Conservation (phyloP, 2,888 invertebrate species). For the Petrolisthes cinctipes region DNA sequence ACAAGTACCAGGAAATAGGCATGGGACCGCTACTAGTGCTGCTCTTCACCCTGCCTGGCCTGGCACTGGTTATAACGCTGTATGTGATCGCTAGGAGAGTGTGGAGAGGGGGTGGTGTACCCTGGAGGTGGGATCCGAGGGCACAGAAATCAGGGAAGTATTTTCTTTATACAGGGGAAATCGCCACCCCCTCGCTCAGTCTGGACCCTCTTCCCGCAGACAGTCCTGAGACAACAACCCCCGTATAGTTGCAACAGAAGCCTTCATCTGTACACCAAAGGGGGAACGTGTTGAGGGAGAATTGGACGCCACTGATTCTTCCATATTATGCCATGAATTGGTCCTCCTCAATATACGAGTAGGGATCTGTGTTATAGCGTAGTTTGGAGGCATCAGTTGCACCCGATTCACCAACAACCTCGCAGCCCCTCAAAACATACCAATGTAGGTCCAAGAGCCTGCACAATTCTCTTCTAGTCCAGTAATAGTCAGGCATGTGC, state of each 20-base stretch:
- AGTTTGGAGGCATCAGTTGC: no score
- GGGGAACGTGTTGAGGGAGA: no score
- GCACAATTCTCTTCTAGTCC: conserved; percentile 53
- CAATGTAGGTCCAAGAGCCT: conserved; percentile 23
- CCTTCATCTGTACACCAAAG: background rate
- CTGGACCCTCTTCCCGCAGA: conserved; percentile 60
- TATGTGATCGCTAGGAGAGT: conserved; percentile 63
- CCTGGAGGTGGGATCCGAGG: conserved; percentile 64
- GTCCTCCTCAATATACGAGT: no score
- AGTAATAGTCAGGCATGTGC: conserved; percentile 50
- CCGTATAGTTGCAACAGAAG: conserved; percentile 34
- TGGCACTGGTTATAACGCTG: conserved; percentile 61
- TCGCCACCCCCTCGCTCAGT: conserved; percentile 60
- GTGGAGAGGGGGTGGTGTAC: conserved; percentile 65
- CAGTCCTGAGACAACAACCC: conserved; percentile 60
- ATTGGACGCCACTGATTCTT: no score
- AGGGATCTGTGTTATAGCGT: no score
- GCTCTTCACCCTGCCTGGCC: conserved; percentile 62
- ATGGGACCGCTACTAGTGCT: conserved; percentile 58
- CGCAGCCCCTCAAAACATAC: no score
- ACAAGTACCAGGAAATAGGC: conserved; percentile 31
- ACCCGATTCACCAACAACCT: no score
- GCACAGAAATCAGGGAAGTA: conserved; percentile 62
- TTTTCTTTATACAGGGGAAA: conserved; percentile 64
- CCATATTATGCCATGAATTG: no score